Conservation (phyloP, 2,888 invertebrate species). For the Athripsodes cinereus region DNA sequence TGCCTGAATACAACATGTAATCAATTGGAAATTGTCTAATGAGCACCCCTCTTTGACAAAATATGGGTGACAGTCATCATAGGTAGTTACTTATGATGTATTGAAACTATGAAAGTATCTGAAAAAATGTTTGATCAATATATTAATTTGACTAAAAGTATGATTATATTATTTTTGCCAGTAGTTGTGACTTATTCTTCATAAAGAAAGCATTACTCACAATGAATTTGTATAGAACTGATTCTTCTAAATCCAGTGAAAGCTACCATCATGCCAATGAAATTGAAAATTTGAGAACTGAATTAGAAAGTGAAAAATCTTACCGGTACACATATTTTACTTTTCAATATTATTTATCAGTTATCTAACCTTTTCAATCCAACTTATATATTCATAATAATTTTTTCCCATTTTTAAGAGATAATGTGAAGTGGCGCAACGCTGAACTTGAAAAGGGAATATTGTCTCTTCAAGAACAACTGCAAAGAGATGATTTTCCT, state of each 20-base stretch:
- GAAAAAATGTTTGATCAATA: conserved; percentile 17
- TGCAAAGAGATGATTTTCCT: conserved; percentile 40
- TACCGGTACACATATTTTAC: too few relatives aligned
- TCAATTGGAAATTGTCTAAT: too few relatives aligned
- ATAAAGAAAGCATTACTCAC: background rate
- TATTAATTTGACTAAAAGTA: background rate
- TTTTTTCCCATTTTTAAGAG: conserved; percentile 32
- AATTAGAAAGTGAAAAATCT: conserved; percentile 44
- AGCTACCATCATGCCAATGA: conserved; percentile 41
- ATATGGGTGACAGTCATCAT: too few relatives aligned
- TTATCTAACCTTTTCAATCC: too few relatives aligned
- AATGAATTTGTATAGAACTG: conserved; percentile 21
- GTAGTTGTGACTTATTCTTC: too few relatives aligned
- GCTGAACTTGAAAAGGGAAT: conserved; percentile 46
- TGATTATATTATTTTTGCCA: too few relatives aligned
- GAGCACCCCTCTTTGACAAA: too few relatives aligned
- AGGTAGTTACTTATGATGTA: too few relatives aligned
- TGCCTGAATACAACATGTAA: too few relatives aligned
- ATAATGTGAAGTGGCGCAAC: conserved; percentile 46
- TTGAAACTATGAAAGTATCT: background rate
- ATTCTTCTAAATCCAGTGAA: conserved; percentile 25
- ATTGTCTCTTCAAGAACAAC: conserved; percentile 41
- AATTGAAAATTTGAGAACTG: conserved; percentile 43
- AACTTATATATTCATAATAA: background rate
- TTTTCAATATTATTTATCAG: too few relatives aligned